Evolutionary conservation across 2,797 vertebrate genomes (phyloP).

Genomic region (Hipposideros larvatus): DNA sequence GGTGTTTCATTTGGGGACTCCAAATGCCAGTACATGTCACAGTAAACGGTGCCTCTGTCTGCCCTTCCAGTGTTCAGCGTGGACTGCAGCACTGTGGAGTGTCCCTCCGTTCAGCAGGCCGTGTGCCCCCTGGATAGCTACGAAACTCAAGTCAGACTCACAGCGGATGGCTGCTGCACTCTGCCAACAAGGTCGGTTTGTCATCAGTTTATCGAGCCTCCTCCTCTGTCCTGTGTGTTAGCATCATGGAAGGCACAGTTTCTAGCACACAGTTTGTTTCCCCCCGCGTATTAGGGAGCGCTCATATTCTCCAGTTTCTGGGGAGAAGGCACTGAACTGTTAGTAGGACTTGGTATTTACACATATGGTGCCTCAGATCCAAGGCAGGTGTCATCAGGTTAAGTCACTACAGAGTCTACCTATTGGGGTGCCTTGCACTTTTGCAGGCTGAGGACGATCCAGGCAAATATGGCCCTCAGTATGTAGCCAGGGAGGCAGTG

Average conservation of each 20-base stretch:
- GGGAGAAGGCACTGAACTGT: constrained; percentile 52
- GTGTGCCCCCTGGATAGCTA: constrained; percentile 94
- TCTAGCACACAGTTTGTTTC: neutral
- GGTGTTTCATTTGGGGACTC: constrained; percentile 8
- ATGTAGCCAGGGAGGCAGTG: neutral
- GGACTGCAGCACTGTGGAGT: constrained; percentile 95
- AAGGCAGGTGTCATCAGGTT: constrained; percentile 51
- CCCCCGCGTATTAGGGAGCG: constrained; percentile 35
- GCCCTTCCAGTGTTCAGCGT: constrained; percentile 92
- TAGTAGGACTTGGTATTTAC: neutral
- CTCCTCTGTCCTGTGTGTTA: constrained; percentile 1
- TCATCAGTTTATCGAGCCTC: neutral
- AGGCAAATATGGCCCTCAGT: neutral
- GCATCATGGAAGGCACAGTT: neutral
- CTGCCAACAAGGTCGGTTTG: constrained; percentile 93
- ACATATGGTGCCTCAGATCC: constrained; percentile 27
- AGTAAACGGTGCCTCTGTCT: constrained; percentile 76
- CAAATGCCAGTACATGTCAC: neutral
- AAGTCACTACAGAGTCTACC: neutral
- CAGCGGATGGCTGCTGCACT: constrained; percentile 94
- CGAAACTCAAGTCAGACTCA: constrained; percentile 94
- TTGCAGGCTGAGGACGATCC: neutral
- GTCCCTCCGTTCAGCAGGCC: constrained; percentile 92
- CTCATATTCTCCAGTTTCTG: constrained; percentile 3
- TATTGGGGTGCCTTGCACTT: neutral